These are phyloP conservation scores for Saturnia japonica DNA, from an alignment of 2,888 invertebrate species.

Conservation along the genomic window DNA sequence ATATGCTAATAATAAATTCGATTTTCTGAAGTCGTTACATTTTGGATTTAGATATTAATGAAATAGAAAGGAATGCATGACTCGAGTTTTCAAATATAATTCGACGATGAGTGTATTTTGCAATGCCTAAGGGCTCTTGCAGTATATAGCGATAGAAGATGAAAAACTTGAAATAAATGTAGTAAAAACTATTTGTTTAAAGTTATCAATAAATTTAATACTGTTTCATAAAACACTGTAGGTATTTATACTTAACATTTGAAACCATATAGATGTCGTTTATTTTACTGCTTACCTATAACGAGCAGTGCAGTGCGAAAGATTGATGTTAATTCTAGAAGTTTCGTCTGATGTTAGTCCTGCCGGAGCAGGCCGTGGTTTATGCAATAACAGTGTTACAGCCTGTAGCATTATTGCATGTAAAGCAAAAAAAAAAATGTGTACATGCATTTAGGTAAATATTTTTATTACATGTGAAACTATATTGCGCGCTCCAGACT, in stretches of 20 bases:
- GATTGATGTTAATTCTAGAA: neutral
- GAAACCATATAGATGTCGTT: neutral
- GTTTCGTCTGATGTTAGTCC: neutral
- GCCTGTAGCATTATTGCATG: neutral
- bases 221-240: neutral
- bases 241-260: neutral
- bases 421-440: neutral
- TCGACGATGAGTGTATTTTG: too few species aligned
- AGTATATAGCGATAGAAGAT: too few species aligned
- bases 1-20: neutral
- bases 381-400: neutral
- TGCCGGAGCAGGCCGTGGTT: neutral
- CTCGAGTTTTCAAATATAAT: too few species aligned
- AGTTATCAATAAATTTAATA: too few species aligned
- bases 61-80: too few species aligned
- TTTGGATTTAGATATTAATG: too few species aligned
- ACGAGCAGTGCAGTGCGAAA: neutral
- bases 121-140: too few species aligned
- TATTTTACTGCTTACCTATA: neutral
- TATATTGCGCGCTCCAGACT: too few species aligned
- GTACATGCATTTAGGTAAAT: neutral
- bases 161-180: too few species aligned
- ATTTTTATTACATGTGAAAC: neutral
- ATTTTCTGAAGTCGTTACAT: too few species aligned
- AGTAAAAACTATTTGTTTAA: too few species aligned